Evolutionary conservation across 2,797 vertebrate genomes (phyloP), one percentile per base, ranked within the genome.

Genomic region (Macropodus opercularis): DNA sequence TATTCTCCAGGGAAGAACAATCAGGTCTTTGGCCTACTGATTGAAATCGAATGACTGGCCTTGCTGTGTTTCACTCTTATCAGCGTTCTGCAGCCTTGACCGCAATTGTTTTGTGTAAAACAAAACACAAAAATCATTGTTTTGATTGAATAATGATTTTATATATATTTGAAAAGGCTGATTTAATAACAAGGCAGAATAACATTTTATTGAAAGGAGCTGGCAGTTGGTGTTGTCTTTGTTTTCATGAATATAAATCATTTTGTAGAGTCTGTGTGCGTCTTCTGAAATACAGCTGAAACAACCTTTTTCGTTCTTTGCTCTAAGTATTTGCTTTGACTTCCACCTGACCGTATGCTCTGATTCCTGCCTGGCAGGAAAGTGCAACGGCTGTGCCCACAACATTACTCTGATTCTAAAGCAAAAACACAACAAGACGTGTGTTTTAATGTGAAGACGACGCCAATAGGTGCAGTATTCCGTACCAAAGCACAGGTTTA

Each of bases 271-370:
- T 39, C 21, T 35, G 44, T 36, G 7, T 31, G 36, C 67, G 53
- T 78, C 61, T 72, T 75, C 48, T 35, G 47, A 54, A 53, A 76
- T 80, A 54, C 63, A 86, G 72, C 77, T 83, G 79, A 84, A 85
- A 88, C 78, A 83, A 81, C 79, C 57, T n/a, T 82, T 52, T 75
- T 55, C 52, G 72, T 82, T 79, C 66, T 55, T 80, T 55, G 54
- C 63, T 69, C 76, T 56, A 71, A 80, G 74, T 73, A 67, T 80
- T 76, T 79, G 81, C 72, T 85, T 83, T 85, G 75, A 85, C 73
- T 77, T 85, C 77, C 78, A 85, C 72, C 80, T 87, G 76, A 88
- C 64, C 66, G 36, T 70, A 43, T 59, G 15, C 54, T 69, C 69
- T 63, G 63, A 83, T 68, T 76, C 74, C 62, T 41, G 61, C 68